These are phyloP conservation scores for Hymenochirus boettgeri DNA, from an alignment of 2,113 vertebrate species.

Conservation along the genomic window DNA sequence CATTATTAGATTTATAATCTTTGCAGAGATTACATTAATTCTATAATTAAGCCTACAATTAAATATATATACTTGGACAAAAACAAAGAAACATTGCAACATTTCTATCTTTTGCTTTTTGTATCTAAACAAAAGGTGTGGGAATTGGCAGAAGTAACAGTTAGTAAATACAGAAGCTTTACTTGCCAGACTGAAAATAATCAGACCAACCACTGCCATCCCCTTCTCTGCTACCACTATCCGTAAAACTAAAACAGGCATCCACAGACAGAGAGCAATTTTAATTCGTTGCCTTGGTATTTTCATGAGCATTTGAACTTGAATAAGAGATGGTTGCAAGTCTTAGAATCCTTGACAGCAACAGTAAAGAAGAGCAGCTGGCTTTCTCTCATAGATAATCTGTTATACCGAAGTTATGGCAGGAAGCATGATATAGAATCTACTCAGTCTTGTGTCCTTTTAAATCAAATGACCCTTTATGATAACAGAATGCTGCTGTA, in stretches of 20 bases:
- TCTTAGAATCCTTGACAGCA: conserved; percentile 21
- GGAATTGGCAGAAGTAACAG: conserved; percentile 22
- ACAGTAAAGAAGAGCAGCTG: conserved; percentile 48
- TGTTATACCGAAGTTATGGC: conserved; percentile 43
- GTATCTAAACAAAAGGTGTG: background rate
- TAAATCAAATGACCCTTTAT: conserved; percentile 49
- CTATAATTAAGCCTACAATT: no score
- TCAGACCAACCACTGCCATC: conserved; percentile 59
- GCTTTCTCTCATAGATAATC: conserved; percentile 45
- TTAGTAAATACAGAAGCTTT: conserved; percentile 56
- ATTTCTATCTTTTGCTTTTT: background rate
- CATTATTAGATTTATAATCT: no score
- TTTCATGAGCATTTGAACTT: conserved; percentile 70
- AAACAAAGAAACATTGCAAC: background rate
- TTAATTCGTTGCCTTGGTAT: conserved; percentile 85
- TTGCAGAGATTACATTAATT: no score
- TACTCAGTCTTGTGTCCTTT: conserved; percentile 42
- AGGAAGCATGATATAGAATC: conserved; percentile 46
- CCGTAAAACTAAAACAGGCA: conserved; percentile 88
- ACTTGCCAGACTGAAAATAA: conserved; percentile 73
- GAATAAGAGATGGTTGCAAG: conserved; percentile 53
- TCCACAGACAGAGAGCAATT: conserved; percentile 89
- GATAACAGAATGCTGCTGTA: conserved; percentile 44
- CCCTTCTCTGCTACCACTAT: conserved; percentile 81
- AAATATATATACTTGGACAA: no score